Base-by-base conservation (phyloP, 2,888 invertebrate species). In the Epistrophe eligans region DNA sequence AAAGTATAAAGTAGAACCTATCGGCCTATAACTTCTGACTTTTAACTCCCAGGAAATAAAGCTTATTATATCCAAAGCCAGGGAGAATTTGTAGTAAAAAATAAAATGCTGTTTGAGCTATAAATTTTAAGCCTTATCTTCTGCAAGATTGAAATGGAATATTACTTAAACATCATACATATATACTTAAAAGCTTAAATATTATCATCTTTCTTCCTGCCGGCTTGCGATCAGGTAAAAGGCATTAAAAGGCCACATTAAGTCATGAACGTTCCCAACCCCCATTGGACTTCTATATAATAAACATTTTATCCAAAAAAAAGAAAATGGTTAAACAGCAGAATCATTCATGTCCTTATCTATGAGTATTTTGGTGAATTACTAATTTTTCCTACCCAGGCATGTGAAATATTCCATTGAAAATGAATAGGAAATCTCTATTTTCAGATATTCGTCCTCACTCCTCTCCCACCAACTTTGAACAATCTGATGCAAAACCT, bases 371-470 rank as follows among this genome's bases (percentile, higher is more conserved):
- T 70, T 55, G 55, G 52, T 70, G 70, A 70, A 70, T 70, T 55
- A 55, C 40, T 70, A 40, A 70, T 70, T 55, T 70, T 55, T 8
- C 55, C 55, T 11, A 40, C 40, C 13, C 24, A 70, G 55, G 70
- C 55, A 70, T 70, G 55, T 70, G 19, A 55, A 70, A 55, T 70
- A 70, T 70, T 70, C 70, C 28, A 70, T 55, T 55, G 70, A 40
- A 70, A 50, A 70, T 50, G n/a, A 70, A 70, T 40, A 70, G 40
- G 55, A 40, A 70, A 67, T 67, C 66, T 52, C 38, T 40, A 52
- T 40, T 52, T 52, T 55, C 52, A 52, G 35, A 67, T 52, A 40
- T 50, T 17, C 13, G 40, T 4, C 13, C 50, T 15, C 40, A 24
- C 35, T 1, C 17, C 9, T 1, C 38, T 11, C n/a, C n/a, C 4